These are phyloP conservation scores for Cassiopea xamachana DNA, from an alignment of 30 jellyfish, hydroid and myxozoan genomes.

Conservation along the genomic window DNA sequence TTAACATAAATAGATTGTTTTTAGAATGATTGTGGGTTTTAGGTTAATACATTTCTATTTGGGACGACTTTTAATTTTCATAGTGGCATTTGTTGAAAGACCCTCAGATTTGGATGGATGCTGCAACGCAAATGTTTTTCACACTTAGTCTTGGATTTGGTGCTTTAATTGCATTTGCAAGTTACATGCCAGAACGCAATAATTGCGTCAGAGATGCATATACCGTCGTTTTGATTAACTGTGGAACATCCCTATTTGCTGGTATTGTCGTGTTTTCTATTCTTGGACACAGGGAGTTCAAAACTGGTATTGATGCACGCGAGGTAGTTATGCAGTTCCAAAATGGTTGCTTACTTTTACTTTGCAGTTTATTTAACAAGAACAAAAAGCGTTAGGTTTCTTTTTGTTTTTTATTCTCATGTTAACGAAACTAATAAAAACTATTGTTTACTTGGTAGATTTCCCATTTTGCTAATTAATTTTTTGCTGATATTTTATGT, in stretches of 20 bases:
- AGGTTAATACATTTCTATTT: no score
- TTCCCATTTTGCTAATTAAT: no score
- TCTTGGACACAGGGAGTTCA: constrained; percentile 87
- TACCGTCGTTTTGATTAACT: constrained; percentile 83
- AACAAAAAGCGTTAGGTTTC: no score
- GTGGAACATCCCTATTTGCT: constrained; percentile 93
- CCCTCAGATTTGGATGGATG: constrained; percentile 97
- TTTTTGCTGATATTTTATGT: no score
- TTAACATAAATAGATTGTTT: no score
- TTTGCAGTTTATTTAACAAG: no score
- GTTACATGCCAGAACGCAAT: constrained; percentile 94
- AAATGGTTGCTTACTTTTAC: no score
- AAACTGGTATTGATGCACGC: constrained; percentile 79
- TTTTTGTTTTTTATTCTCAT: no score
- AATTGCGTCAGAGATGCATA: constrained; percentile 93
- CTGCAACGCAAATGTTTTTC: constrained; percentile 97
- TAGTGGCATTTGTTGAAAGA: constrained; percentile 77
- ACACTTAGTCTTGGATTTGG: constrained; percentile 97
- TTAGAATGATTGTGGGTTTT: no score
- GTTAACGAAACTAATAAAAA: no score
- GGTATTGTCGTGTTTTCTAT: constrained; percentile 95
- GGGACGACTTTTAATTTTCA: not conserved
- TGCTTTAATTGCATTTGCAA: constrained; percentile 93
- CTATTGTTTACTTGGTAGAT: no score
- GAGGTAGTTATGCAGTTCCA: constrained; percentile 41